Conservation (phyloP, 2,797 vertebrate species). For the Gadopsis marmoratus region DNA sequence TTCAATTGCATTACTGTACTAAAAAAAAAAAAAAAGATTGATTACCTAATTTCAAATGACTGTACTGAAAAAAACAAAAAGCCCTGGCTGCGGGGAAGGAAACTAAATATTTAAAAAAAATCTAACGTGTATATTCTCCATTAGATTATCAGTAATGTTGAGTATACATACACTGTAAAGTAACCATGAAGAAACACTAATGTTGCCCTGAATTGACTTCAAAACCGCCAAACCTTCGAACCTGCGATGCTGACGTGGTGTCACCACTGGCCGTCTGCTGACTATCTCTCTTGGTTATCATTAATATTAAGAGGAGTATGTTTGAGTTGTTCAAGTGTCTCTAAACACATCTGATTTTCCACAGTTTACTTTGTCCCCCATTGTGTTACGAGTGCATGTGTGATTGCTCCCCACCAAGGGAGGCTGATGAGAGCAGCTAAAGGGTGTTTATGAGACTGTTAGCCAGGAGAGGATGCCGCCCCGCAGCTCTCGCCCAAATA, state of each 20-base stretch:
- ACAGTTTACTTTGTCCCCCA: slow-evolving; percentile 11
- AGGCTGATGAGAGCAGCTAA: slow-evolving; percentile 77
- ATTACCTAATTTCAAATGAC: slow-evolving; percentile 14
- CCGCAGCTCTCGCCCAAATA: slow-evolving; percentile 83
- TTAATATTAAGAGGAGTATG: background rate
- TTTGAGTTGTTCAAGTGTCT: slow-evolving; percentile 15
- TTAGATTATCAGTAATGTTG: background rate
- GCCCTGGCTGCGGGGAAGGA: too few relatives aligned
- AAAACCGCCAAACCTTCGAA: slow-evolving; percentile 4
- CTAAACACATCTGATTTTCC: slow-evolving; percentile 39
- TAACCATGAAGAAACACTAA: background rate
- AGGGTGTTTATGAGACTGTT: slow-evolving; percentile 83
- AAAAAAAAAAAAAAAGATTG: slow-evolving; percentile 7
- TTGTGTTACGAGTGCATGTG: slow-evolving; percentile 23
- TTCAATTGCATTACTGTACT: slow-evolving; percentile 7
- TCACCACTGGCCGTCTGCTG: background rate
- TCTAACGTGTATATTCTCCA: background rate
- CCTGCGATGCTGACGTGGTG: background rate
- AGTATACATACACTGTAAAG: background rate
- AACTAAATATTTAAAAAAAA: background rate
- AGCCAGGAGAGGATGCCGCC: slow-evolving; percentile 79
- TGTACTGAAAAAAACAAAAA: background rate
- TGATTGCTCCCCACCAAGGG: slow-evolving; percentile 68
- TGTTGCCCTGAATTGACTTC: background rate
- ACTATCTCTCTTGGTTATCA: slow-evolving; percentile 3